Conservation (phyloP, 2,888 invertebrate species). For the Tuberolachnus salignus region DNA sequence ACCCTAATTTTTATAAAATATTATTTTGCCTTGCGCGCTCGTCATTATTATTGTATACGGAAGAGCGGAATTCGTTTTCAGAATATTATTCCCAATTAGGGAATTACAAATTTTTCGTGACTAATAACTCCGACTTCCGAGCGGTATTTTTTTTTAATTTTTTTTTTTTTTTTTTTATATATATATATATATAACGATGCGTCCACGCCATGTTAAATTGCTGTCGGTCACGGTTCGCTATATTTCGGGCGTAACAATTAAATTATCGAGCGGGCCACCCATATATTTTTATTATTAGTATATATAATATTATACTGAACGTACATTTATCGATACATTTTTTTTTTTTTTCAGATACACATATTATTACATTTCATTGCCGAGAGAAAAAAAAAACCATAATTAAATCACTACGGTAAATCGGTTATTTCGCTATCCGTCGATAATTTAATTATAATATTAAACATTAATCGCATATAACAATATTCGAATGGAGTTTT, state of each 20-base stretch:
- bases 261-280: not conserved
- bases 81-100: not conserved
- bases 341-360: no score
- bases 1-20: no score
- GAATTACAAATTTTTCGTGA: conserved; percentile 3
- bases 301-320: not conserved
- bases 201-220: not conserved
- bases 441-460: no score
- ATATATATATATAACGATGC: no score
- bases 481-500: no score
- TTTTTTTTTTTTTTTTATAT: not conserved
- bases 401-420: not conserved
- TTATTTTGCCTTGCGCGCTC: not conserved
- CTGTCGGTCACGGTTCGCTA: not conserved
- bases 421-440: not conserved
- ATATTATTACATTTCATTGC: no score
- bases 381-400: no score
- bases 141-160: no score
- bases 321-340: not conserved
- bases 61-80: not conserved
- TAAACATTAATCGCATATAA: no score
- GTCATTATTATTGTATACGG: not conserved
- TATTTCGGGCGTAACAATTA: conserved; percentile 30
- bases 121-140: not conserved
- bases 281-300: not conserved